These are phyloP conservation scores for Lycaena phlaeas DNA, from an alignment of 2,888 invertebrate genomes.

Conservation along the genomic window DNA sequence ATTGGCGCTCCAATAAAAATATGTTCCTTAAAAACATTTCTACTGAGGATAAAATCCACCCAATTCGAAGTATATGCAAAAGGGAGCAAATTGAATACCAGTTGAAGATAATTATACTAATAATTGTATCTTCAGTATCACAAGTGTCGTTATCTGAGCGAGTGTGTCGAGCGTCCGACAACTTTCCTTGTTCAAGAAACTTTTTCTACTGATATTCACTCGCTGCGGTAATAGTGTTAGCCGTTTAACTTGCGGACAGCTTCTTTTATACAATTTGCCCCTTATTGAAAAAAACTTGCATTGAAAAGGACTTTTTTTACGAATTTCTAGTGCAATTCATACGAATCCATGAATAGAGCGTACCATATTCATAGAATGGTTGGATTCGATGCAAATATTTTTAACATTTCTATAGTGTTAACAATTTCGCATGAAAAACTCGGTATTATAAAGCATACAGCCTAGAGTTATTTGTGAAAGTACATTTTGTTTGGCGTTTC, in stretches of 20 bases:
- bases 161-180: constrained; percentile 19
- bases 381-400: too few relatives aligned
- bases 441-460: too few relatives aligned
- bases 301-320: constrained; percentile 24
- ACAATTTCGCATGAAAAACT: too few relatives aligned
- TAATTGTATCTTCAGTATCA: constrained; percentile 6
- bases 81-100: constrained; percentile 2
- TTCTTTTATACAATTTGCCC: constrained; percentile 53
- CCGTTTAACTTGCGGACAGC: constrained; percentile 56
- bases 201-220: constrained; percentile 48
- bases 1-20: too few relatives aligned
- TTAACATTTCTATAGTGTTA: too few relatives aligned
- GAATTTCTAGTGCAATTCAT: constrained; percentile 18
- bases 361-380: too few relatives aligned
- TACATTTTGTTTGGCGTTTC: constrained; percentile 5
- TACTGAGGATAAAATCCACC: too few relatives aligned
- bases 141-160: constrained; percentile 8
- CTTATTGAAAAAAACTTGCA: constrained; percentile 38
- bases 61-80: constrained; percentile 3
- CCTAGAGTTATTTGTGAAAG: too few relatives aligned
- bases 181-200: constrained; percentile 31
- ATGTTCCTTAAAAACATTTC: too few relatives aligned
- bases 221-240: constrained; percentile 49
- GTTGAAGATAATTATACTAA: constrained; percentile 3
- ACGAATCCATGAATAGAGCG: too few relatives aligned